Evolutionary conservation across 2,797 vertebrate genomes (phyloP).

Genomic region (Sebastes aleutianus): DNA sequence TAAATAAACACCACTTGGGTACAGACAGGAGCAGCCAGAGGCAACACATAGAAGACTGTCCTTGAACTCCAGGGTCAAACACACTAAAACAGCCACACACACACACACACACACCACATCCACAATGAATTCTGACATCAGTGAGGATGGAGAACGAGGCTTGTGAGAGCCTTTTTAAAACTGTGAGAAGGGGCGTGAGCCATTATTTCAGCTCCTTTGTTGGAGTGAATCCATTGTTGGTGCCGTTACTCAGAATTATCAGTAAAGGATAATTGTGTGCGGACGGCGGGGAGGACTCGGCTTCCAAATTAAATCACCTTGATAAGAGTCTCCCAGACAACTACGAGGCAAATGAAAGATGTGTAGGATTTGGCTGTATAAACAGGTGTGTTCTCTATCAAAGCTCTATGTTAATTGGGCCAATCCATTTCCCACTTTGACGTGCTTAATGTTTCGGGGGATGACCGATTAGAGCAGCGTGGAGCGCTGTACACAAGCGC

Average conservation of each 20-base stretch:
- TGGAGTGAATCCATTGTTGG: conserved; percentile 36
- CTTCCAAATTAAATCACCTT: conserved; percentile 56
- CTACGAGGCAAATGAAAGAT: conserved; percentile 31
- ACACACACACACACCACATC: conserved; percentile 17
- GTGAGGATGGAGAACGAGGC: background rate
- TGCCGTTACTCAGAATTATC: conserved; percentile 44
- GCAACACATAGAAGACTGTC: conserved; percentile 77
- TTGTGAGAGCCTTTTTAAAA: conserved; percentile 28
- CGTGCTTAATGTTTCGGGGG: conserved; percentile 64
- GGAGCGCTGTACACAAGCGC: conserved; percentile 12
- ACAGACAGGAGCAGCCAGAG: conserved; percentile 79
- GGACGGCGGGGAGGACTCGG: conserved; percentile 15
- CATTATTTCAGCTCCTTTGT: conserved; percentile 55
- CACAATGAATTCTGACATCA: conserved; percentile 30
- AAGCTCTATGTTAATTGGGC: conserved; percentile 60
- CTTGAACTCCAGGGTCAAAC: conserved; percentile 80
- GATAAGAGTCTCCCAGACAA: conserved; percentile 50
- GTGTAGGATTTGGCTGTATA: conserved; percentile 31
- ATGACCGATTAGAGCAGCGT: conserved; percentile 60
- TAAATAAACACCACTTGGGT: conserved; percentile 85
- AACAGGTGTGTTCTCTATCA: conserved; percentile 68
- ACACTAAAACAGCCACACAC: conserved; percentile 35
- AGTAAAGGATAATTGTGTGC: conserved; percentile 43
- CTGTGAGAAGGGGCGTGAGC: background rate
- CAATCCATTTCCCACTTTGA: conserved; percentile 67